Base-by-base conservation (phyloP, 2,113 vertebrate genomes). In the Oryzias curvinotus region DNA sequence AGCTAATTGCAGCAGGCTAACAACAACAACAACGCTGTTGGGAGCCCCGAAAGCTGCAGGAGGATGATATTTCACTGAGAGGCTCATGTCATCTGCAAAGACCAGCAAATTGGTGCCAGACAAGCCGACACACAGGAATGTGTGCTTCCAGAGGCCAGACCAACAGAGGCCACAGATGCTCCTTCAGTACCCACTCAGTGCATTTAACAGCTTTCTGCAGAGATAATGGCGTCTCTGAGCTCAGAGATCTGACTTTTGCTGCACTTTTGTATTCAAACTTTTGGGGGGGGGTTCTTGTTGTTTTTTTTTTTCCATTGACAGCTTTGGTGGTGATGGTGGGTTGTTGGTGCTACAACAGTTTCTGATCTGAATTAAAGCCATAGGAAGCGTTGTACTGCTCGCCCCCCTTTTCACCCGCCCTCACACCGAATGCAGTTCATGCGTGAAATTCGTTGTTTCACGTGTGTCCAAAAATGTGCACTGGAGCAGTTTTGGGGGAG, bases 31-130 rank as follows among this genome's bases (percentile, higher is more conserved):
- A 65, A 52, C 43, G 21, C 64, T 1, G 28, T 5, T 36, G 69
- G 75, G 69, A 75, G 65, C 59, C 45, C 50, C 30, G 8, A 30
- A 57, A 52, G 57, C 66, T 67, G 76, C 36, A 52, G 60, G 55
- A 82, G 63, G 56, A 36, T 30, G 45, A n/a, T 26, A 41, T 72
- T 77, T 73, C 65, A 79, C 30, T 19, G 66, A 80, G 65, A 62
- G 36, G 58, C 53, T 87, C 44, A 78, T 57, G 78, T 65, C 78
- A 78, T 79, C 68, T 57, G 43, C 73, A 21, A 44, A 65, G 49
- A 30, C 48, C 25, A 18, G 36, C 2, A 57, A 52, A 60, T 60
- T 7, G 12, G 25, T 23, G 25, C 17, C 17, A 50, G 59, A 54
- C 26, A 2, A 36, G 47, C 21, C 4, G 36, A 30, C 28, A 30